These are phyloP conservation scores for Drymodes brunneopygia DNA, from an alignment of 2,113 vertebrate genomes.

Conservation along the genomic window DNA sequence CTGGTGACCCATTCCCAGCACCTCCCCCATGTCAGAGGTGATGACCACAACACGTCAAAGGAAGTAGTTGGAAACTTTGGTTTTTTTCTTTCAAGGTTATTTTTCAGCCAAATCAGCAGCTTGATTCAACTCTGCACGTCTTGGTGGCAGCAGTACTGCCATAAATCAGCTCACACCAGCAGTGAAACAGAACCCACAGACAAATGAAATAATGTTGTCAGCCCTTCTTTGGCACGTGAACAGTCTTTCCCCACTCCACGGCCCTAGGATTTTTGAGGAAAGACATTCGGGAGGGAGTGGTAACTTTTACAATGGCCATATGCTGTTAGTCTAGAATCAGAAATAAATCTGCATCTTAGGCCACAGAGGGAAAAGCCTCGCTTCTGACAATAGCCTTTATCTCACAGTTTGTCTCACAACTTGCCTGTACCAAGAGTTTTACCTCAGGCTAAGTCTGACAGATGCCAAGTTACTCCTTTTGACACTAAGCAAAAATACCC, in stretches of 20 bases:
- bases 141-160: not conserved
- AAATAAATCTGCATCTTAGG: not conserved
- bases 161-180: not conserved
- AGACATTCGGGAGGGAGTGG: not conserved
- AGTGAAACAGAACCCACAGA: not conserved
- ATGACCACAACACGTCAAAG: not conserved
- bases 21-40: not conserved
- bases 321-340: not conserved
- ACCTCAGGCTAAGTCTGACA: not conserved
- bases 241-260: not conserved
- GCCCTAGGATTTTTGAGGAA: not conserved
- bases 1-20: not conserved
- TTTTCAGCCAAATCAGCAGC: not conserved
- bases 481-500: not conserved
- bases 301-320: not conserved
- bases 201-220: not conserved
- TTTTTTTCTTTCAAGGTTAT: not conserved
- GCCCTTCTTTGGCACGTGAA: not conserved
- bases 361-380: not conserved
- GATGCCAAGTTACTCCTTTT: not conserved
- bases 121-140: not conserved
- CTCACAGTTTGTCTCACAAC: not conserved
- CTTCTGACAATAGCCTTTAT: not conserved
- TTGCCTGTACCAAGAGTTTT: not conserved
- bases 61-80: not conserved